These are phyloP conservation scores for Encarsia formosa DNA, from an alignment of 2,888 invertebrate genomes.

Conservation along the genomic window DNA sequence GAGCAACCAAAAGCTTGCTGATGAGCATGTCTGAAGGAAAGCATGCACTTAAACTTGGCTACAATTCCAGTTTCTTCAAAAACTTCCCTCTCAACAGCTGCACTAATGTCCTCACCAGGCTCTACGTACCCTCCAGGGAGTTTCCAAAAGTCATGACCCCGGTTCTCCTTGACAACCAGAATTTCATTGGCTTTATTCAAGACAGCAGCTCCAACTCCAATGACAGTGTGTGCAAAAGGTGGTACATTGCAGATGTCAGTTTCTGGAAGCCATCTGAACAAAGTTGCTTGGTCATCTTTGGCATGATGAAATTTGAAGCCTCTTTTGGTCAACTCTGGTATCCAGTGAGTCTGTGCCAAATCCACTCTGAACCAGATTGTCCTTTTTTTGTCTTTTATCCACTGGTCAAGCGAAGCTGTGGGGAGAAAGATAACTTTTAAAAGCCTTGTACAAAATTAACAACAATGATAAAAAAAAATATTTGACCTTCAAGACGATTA, in stretches of 20 bases:
- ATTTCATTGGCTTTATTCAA: slow-evolving; percentile 69
- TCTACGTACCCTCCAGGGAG: slow-evolving; percentile 90
- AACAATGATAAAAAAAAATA: slow-evolving; percentile 1
- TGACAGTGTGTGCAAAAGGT: slow-evolving; percentile 73
- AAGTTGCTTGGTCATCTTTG: slow-evolving; percentile 69
- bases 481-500: slow-evolving; percentile 58
- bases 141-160: slow-evolving; percentile 64
- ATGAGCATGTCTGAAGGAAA: slow-evolving; percentile 77
- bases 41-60: slow-evolving; percentile 69
- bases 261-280: slow-evolving; percentile 76
- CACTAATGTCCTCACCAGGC: slow-evolving; percentile 77
- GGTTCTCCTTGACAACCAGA: slow-evolving; percentile 76
- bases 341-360: slow-evolving; percentile 67
- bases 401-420: slow-evolving; percentile 66
- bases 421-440: neutral
- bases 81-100: slow-evolving; percentile 82
- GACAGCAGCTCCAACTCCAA: slow-evolving; percentile 84
- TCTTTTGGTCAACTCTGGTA: slow-evolving; percentile 70
- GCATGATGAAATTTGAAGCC: slow-evolving; percentile 89
- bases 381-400: slow-evolving; percentile 62
- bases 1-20: slow-evolving; percentile 75
- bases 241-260: slow-evolving; percentile 65
- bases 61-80: slow-evolving; percentile 85
- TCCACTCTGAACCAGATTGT: slow-evolving; percentile 80
- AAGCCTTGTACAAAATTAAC: neutral